A percentile compares a stretch with the other conserved stretches of the same genome.
Conservation (phyloP, 1,140 invertebrate genomes). For the Cheumatopsyche charites region DNA sequence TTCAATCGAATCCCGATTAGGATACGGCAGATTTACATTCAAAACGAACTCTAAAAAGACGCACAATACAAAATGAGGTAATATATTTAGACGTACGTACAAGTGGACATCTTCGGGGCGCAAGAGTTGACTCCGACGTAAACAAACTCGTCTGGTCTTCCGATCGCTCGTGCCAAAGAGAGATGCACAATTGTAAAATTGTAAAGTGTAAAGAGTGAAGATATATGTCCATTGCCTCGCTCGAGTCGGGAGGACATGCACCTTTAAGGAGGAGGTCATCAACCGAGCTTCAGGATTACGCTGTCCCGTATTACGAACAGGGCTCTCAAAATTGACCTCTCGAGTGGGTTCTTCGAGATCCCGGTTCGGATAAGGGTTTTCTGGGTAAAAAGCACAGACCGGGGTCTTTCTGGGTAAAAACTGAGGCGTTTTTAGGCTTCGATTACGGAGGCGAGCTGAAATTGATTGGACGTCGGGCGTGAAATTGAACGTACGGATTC, state of each 20-base stretch:
- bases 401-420: neutral
- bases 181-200: constrained; percentile 15
- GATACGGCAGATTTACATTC: no score
- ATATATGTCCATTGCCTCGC: neutral
- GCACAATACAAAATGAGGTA: constrained; percentile 35
- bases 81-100: constrained; percentile 18
- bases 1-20: no score
- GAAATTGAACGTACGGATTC: constrained; percentile 13
- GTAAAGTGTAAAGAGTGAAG: neutral
- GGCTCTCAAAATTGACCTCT: constrained; percentile 40
- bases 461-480: constrained; percentile 1
- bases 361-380: no score
- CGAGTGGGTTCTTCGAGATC: constrained; percentile 18
- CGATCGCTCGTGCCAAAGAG: constrained; percentile 6
- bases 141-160: constrained; percentile 42
- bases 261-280: constrained; percentile 45
- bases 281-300: constrained; percentile 46
- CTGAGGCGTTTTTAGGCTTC: neutral
- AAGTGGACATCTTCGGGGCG: constrained; percentile 28
- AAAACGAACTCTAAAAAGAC: constrained; percentile 3
- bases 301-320: constrained; percentile 40
- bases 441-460: neutral
- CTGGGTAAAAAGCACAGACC: no score
- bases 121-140: constrained; percentile 32
- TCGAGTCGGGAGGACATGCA: constrained; percentile 44